Percentiles rank a stretch among this genome's conserved stretches.
phyloP scores from a whole-genome alignment of 2,797 vertebrate genomes.

The Muscicapa comitata region DNA sequence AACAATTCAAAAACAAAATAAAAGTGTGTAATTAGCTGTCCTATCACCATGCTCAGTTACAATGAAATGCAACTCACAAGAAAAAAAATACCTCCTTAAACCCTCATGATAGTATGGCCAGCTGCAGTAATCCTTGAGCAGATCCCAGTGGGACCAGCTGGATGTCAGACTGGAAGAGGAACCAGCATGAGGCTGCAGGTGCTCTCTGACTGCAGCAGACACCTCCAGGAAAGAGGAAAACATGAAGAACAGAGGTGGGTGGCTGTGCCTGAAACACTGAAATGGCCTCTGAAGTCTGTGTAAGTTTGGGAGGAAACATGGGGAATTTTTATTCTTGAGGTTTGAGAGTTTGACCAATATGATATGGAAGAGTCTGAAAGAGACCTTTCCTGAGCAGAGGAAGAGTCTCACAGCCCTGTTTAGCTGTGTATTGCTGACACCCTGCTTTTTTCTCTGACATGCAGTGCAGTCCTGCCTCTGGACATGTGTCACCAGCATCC shows the following conservation, averaged over 20 bases:
- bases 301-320: neutral
- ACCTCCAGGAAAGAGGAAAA: neutral
- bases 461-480: neutral
- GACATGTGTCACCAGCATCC: accelerated
- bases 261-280: neutral
- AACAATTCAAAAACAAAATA: neutral
- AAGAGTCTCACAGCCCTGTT: neutral
- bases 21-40: neutral
- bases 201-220: neutral
- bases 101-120: neutral
- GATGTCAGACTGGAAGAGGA: neutral
- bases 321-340: neutral
- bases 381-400: neutral
- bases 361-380: neutral
- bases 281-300: neutral
- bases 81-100: neutral
- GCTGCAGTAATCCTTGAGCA: neutral
- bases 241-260: neutral
- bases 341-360: neutral
- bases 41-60: neutral
- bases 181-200: neutral
- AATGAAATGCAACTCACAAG: neutral
- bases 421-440: accelerated
- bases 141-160: neutral
- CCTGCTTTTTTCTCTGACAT: neutral